Evolutionary conservation across 2,797 vertebrate genomes (phyloP).

Genomic region (Helicolenus hilgendorfi): DNA sequence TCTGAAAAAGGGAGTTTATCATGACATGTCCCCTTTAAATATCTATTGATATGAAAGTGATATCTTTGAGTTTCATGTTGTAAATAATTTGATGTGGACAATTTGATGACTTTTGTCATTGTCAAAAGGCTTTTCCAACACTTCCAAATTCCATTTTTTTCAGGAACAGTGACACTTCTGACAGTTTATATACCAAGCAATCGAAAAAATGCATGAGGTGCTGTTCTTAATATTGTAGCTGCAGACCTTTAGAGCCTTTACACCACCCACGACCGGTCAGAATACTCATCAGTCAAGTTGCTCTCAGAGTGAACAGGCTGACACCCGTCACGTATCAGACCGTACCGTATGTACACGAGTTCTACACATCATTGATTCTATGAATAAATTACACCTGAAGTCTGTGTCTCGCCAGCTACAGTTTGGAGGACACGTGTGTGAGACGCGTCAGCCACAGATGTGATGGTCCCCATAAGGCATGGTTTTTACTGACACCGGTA

Average conservation of each 20-base stretch:
- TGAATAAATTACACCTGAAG: slow-evolving; percentile 46
- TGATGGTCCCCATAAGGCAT: slow-evolving; percentile 77
- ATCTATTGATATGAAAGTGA: neutral
- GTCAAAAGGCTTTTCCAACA: neutral
- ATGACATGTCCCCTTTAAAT: neutral
- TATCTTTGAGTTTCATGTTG: neutral
- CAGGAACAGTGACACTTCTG: neutral
- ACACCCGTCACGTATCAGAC: slow-evolving; percentile 23
- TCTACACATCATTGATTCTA: slow-evolving; percentile 11
- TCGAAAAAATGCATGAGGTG: no score
- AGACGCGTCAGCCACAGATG: slow-evolving; percentile 21
- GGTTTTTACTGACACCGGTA: slow-evolving; percentile 54
- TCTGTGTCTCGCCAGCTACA: slow-evolving; percentile 15
- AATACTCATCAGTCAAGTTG: neutral
- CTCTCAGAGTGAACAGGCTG: slow-evolving; percentile 28
- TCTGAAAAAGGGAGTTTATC: no score
- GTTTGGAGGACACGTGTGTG: neutral
- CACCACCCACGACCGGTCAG: neutral
- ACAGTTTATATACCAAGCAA: no score
- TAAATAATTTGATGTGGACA: neutral
- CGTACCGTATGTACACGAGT: slow-evolving; percentile 49
- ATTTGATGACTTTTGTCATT: neutral
- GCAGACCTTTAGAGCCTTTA: neutral
- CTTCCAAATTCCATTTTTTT: neutral
- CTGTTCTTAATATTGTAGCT: neutral